Base-by-base conservation (phyloP, 2,888 invertebrate genomes). In the Leptogaster cylindrica region DNA sequence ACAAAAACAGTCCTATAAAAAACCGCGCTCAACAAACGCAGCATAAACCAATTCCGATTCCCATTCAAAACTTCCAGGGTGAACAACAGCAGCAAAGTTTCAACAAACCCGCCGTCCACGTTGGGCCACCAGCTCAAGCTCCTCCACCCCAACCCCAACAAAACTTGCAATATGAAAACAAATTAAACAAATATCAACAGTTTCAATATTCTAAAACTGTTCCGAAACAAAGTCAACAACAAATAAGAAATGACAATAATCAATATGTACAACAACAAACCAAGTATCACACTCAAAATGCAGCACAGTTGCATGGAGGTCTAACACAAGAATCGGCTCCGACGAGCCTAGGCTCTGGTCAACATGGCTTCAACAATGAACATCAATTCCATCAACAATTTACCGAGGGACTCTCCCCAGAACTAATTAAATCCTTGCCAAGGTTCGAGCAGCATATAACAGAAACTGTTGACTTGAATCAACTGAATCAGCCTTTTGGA, bases 371-470 rank as follows among this genome's bases (percentile, higher is more conserved):
- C 33, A 64, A 33, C 36, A 20, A 20, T 14, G 48, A 46, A 5
- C 64, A 55, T 10, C 18, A 58, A 10, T 23, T 41, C 25, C 58
- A 58, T 14, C 58, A 46, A 33, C 64, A 64, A 23, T 12, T 64
- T 12, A 51, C 16, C 10, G 50, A 65, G 16, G 16, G 25, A 39
- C 14, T 65, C 14, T 23, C 36, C 10, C 48, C 65, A n/a, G 90
- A 92, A 79, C 82, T 92, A 39, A 85, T 91, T 16, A 87, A 89
- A 65, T 87, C 92, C 14, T 86, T 92, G 67, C 88, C 92, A 4
- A 91, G 90, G 81, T 88, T 86, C 72, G 92, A 93, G 79, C 91
- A 92, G 73, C 92, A 92, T 73, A 85, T 89, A 70, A 86, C 89
- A 10, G 83, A 87, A n/a, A 81, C 82, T 73, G 81, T 79, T 46